Conservation (phyloP, 2,113 vertebrate species). For the Nipponia nippon region DNA sequence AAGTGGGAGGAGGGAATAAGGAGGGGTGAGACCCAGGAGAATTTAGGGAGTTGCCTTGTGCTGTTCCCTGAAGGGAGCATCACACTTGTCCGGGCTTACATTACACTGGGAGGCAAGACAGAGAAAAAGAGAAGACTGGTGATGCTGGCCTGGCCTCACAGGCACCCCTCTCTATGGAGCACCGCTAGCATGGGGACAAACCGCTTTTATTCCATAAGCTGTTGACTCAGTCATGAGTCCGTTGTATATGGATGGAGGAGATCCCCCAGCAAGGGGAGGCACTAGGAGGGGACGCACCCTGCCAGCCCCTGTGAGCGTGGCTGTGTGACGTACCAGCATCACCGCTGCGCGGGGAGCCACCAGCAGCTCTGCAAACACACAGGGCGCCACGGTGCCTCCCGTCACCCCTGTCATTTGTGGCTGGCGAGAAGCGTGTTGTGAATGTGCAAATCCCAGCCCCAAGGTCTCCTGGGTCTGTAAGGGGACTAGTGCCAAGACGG, state of each 20-base stretch:
- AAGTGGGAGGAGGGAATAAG: neutral
- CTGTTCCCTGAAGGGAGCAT: neutral
- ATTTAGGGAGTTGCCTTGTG: neutral
- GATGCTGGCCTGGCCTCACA: neutral
- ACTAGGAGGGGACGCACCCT: neutral
- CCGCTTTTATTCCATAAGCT: neutral
- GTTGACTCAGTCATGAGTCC: neutral
- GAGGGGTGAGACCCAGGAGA: neutral
- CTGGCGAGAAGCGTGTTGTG: fast-evolving
- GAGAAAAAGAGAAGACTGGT: neutral
- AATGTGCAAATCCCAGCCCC: neutral
- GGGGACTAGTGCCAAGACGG: neutral
- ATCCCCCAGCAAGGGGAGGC: neutral
- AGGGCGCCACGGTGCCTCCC: neutral
- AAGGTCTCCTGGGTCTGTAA: neutral
- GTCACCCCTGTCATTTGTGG: neutral
- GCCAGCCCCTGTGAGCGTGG: neutral
- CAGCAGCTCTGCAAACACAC: neutral
- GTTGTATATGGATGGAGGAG: fast-evolving
- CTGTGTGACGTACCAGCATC: neutral
- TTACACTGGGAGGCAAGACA: neutral
- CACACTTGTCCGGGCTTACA: neutral
- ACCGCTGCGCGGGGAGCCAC: fast-evolving
- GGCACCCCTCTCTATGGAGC: neutral
- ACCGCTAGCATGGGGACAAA: neutral